Percentiles rank a stretch among this genome's conserved stretches.
Conservation (phyloP, 2,797 vertebrate species). For the Huso huso region DNA sequence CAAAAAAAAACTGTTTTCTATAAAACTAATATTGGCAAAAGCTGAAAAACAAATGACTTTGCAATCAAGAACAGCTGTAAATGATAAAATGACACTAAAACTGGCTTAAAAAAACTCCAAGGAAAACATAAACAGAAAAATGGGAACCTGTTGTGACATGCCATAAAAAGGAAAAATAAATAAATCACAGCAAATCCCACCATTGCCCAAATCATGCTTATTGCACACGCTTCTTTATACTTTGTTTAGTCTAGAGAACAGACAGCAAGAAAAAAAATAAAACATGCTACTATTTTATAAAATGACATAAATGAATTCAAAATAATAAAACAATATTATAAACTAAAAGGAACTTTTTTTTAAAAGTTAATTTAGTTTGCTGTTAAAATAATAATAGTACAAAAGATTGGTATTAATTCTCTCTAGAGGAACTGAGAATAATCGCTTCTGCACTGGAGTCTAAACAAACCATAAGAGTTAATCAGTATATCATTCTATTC, state of each 20-base stretch:
- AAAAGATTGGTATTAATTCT: no score
- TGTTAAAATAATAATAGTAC: no score
- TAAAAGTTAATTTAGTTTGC: no score
- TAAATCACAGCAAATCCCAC: neutral
- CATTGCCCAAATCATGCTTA: neutral
- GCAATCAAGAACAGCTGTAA: neutral
- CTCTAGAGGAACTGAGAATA: neutral
- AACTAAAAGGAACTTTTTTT: no score
- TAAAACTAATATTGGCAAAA: neutral
- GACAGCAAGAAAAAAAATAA: neutral
- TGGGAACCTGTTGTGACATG: no score
- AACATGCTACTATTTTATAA: neutral
- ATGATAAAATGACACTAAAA: no score
- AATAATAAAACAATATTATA: no score
- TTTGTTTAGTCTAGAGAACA: neutral
- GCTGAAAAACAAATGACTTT: neutral
- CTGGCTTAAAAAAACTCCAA: no score
- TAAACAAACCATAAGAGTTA: neutral
- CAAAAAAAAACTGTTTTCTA: neutral
- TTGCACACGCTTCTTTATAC: neutral
- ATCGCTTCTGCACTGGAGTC: neutral
- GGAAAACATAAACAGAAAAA: no score
- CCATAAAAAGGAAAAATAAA: no score
- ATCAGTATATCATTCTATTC: slow-evolving; percentile 21
- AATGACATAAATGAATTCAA: no score